Evolutionary conservation across 2,888 invertebrate genomes (phyloP), one percentile per base, ranked within the genome.

Genomic region (Cheiracanthium punctorium): DNA sequence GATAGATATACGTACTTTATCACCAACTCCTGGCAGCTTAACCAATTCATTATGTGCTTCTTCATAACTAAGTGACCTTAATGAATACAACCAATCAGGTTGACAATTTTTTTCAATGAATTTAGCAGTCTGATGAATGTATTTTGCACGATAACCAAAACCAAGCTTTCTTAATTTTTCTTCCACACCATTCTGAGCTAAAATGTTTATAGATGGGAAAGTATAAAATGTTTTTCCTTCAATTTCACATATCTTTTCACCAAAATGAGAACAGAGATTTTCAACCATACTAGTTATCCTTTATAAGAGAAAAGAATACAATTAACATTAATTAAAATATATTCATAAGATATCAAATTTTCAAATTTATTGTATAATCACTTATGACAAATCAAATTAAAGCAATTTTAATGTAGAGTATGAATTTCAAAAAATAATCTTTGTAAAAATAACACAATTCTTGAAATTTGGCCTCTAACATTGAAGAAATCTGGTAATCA

Each of bases 231-330:
- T 92, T 64, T 91, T 90, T 10, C 93, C 95, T 89, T 96, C 94
- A 79, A 94, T 90, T 88, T 93, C 92, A 88, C 94, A 94, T 88
- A 98, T 95, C 91, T 94, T 93, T 72, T 94, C 92, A 7, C 99
- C 99, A 93, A 96, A 99, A 80, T 95, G 93, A 2, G 91, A 91
- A 90, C 97, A 97, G 87, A 99, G 91, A 91, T 96, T 96, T 91
- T 98, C 96, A 20, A 99, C 96, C 97, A 99, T 96, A 67, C 94
- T 93, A 28, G 96, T 95, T 90, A 98, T 98, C 90, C 98, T 96
- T 89, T 33, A 69, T 70, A 72, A 28, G 91, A 58, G 76, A 84
- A 88, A 82, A 33, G n/a, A n/a, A 69, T 1, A 69, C 17, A 32
- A 8, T 20, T 5, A 30, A 10, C 1, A 14, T 67, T 17, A 7